Evolutionary conservation across 2,797 vertebrate genomes (phyloP).

Genomic region (Enteromius argenteus): DNA sequence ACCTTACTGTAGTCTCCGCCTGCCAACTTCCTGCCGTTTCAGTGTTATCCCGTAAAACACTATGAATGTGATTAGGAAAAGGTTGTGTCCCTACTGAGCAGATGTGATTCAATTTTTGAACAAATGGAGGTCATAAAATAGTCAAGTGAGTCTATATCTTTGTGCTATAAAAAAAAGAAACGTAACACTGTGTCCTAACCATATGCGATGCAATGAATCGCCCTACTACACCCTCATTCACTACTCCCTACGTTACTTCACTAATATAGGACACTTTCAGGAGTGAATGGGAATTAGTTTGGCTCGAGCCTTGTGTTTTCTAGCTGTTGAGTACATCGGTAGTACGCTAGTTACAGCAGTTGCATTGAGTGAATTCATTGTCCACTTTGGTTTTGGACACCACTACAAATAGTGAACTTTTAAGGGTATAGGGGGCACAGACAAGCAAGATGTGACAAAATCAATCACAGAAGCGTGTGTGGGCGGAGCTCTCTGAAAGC

Average conservation of each 20-base stretch:
- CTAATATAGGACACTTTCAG: background rate
- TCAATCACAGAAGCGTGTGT: background rate
- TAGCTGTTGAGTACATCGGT: background rate
- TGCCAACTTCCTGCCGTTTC: conserved; percentile 54
- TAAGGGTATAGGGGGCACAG: background rate
- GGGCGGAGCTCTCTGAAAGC: background rate
- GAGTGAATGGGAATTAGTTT: background rate
- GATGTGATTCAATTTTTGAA: background rate
- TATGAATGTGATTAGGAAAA: conserved; percentile 58
- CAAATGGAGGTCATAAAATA: background rate
- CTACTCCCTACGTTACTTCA: background rate
- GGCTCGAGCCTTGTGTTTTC: background rate
- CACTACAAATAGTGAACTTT: background rate
- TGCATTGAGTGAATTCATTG: background rate
- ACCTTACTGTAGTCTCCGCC: conserved; percentile 24
- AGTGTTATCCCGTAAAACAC: conserved; percentile 54
- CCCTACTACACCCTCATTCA: background rate
- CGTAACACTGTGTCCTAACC: background rate
- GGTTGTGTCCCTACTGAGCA: background rate
- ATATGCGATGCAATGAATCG: background rate
- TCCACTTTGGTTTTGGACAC: too few species aligned
- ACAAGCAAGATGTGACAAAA: background rate
- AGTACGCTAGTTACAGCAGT: background rate
- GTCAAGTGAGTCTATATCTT: conserved; percentile 5
- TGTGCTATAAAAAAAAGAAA: background rate